Base-by-base conservation (phyloP, 2,797 vertebrate genomes). In the Oreochromis grahami region DNA sequence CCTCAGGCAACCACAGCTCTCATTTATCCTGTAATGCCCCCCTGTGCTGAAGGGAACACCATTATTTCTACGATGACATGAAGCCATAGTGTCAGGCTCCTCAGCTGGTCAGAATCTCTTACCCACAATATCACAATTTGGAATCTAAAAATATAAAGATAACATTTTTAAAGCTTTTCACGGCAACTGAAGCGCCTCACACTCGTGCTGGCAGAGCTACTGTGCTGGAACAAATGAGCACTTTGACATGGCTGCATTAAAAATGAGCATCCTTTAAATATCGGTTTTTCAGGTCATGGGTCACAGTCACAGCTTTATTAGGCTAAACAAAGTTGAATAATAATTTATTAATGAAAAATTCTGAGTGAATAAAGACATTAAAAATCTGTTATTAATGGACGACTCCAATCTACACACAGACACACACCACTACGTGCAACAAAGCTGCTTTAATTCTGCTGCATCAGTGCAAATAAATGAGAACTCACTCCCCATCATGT, bases 21-120 rank as follows among this genome's bases (percentile, higher is more conserved):
- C 90, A 91, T 91, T 88, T 85, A 92, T 91, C 90, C 86, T 83
- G 84, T 82, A 85, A 91, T 76, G 89, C 84, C 81, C 89, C 79
- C 48, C 83, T 65, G 80, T 60, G 83, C 86, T 86, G 79, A 77
- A 78, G 85, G 45, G 79, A 88, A 68, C 84, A 19, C 79, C 81
- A 81, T 83, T 89, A 85, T 88, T 90, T 87, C 87, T 89, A 79
- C 68, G 80, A 77, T 86, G 88, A 88, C 91, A 87, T 4, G 48
- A 38, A 85, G 82, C 52, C 77, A 43, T 79, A 74, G 84, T 24
- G 83, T 78, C 63, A 21, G 74, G 26, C 36, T 63, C 29, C 85
- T 90, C 87, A 85, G 43, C 74, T 8, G 74, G 36, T 80, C 50
- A 65, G 45, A 29, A 79, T 82, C 51, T 43, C 21, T 70, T 7